These are phyloP conservation scores for Chelonus formosanus DNA, from an alignment of 2,888 invertebrate species.

Conservation along the genomic window DNA sequence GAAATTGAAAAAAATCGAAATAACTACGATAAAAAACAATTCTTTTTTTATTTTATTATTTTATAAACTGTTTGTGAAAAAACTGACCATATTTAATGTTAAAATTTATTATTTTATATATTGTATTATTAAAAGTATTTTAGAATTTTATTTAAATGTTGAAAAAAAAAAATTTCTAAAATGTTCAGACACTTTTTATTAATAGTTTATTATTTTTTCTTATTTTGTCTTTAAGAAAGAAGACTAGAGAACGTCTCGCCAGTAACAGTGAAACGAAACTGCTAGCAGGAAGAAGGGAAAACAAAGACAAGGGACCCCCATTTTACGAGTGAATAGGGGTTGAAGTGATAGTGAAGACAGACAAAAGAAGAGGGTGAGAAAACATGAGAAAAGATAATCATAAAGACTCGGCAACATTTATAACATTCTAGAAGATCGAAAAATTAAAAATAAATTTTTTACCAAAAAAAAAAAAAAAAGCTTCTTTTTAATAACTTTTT, in stretches of 20 bases:
- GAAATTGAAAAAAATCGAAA: constrained; percentile 23
- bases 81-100: no score
- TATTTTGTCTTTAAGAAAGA: constrained; percentile 12
- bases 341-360: constrained; percentile 49
- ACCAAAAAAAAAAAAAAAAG: constrained; percentile 2
- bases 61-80: no score
- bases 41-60: no score
- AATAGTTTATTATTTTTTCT: constrained; percentile 7
- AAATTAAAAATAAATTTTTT: not conserved
- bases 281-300: constrained; percentile 60
- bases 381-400: constrained; percentile 32
- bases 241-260: constrained; percentile 34
- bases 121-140: no score
- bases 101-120: no score
- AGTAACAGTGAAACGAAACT: constrained; percentile 60
- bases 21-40: not conserved
- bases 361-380: constrained; percentile 42
- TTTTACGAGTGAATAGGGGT: constrained; percentile 56
- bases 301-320: constrained; percentile 62
- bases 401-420: constrained; percentile 8
- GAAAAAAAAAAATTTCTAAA: no score
- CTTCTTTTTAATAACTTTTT: not conserved
- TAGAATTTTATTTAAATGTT: no score
- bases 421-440: not conserved
- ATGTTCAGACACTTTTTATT: not conserved